Conservation (phyloP, 2,797 vertebrate species). For the Propithecus perrieri region DNA sequence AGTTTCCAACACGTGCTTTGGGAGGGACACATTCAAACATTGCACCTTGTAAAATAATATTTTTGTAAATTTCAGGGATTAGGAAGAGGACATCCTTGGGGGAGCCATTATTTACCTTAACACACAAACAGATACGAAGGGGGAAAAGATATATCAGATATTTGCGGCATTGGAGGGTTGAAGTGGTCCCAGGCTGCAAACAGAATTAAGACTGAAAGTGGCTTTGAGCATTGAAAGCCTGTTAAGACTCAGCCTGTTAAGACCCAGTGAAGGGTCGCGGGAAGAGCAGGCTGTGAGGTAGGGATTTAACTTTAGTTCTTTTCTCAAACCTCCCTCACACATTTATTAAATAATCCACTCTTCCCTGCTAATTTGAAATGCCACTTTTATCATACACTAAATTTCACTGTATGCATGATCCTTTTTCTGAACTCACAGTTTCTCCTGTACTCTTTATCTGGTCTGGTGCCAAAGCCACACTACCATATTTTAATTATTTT, state of each 20-base stretch:
- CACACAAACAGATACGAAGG: background rate
- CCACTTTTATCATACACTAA: background rate
- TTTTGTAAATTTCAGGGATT: background rate
- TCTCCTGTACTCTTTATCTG: background rate
- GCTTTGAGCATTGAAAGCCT: background rate
- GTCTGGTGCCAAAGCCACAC: background rate
- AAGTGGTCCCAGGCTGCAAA: background rate
- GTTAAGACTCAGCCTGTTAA: background rate
- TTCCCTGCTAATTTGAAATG: background rate
- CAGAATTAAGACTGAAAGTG: background rate
- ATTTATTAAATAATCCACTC: background rate
- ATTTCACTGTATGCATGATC: background rate
- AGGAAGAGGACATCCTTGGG: background rate
- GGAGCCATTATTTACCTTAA: background rate
- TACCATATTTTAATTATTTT: background rate
- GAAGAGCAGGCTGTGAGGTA: background rate
- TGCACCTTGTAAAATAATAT: background rate
- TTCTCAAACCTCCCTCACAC: background rate
- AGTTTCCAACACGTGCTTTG: background rate
- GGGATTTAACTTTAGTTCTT: background rate
- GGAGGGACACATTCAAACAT: background rate
- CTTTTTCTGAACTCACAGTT: background rate
- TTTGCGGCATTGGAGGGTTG: background rate
- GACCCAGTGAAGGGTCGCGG: background rate
- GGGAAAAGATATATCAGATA: background rate